Base-by-base conservation (phyloP, 2,797 vertebrate species). In the Syndactyla subalaris region DNA sequence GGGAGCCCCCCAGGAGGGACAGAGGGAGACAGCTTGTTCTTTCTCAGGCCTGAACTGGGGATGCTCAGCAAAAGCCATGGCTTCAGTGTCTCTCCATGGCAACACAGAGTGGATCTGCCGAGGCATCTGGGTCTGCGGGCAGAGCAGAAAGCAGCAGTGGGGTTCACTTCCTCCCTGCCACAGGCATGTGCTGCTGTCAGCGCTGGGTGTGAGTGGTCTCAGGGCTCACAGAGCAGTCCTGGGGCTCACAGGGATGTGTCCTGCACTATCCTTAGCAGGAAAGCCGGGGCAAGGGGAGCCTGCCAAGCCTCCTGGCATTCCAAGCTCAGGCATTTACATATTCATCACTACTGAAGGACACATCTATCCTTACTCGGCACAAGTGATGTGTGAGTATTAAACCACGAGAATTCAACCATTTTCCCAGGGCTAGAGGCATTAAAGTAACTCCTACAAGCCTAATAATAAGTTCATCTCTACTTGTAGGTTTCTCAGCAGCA, bases 21-120 rank as follows among this genome's bases (percentile, higher is more conserved):
- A 46, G 32, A 41, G 14, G 6, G 9, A 46, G 63, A 46, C 1
- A 0, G 51, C 66, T 43, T 7, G 17, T 34, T 39, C 48, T 6
- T 16, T 74, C 66, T 46, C 43, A 20, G 0, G 0, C 26, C 29
- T 17, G 36, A 55, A 11, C 32, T 1, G 0, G 46, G 38, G 36
- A 4, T 14, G 41, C 10, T 54, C 71, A 6, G 58, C 62, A 14
- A 9, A 45, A 81, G 32, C n/a, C 2, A 0, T 1, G 38, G 46
- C 39, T 43, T 29, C 34, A 3, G 21, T 1, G 8, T 34, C 71
- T 88, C 63, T 74, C 75, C 84, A 49, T 12, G 43, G 58, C 14
- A 75, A 82, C 48, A 17, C 0, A 0, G 34, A 7, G 43, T 57
- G 83, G 38, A 39, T 26, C 12, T 29, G 34, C 76, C 6, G 16